Percentiles rank a stretch among this genome's conserved stretches.
These are phyloP conservation scores for Panopea generosa DNA, from an alignment of 2,888 invertebrate species.

Conservation along the genomic window DNA sequence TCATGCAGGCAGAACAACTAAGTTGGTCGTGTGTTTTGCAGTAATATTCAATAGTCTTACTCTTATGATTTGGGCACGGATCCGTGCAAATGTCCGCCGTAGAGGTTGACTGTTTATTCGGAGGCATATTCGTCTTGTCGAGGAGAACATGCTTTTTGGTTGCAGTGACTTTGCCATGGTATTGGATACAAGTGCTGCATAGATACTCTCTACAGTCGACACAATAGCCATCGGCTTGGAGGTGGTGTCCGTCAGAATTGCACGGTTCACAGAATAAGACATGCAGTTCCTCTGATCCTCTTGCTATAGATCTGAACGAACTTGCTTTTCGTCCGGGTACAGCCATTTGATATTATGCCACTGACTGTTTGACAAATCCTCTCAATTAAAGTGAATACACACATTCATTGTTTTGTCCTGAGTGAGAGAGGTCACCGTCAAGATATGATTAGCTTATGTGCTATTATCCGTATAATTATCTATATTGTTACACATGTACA, in stretches of 20 bases:
- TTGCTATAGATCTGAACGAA: too few relatives aligned
- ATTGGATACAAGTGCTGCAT: neutral
- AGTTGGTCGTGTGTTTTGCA: constrained; percentile 16
- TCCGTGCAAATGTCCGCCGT: constrained; percentile 7
- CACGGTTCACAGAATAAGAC: constrained; percentile 1
- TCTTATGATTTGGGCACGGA: neutral
- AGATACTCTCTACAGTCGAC: neutral
- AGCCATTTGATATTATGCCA: too few relatives aligned
- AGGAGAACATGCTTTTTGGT: neutral
- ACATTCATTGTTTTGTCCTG: too few relatives aligned
- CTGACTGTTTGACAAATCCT: too few relatives aligned
- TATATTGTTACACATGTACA: too few relatives aligned
- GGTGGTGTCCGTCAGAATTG: neutral
- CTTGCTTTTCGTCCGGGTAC: too few relatives aligned
- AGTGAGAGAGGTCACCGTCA: too few relatives aligned
- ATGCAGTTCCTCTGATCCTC: too few relatives aligned
- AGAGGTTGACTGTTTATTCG: neutral
- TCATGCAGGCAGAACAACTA: constrained; percentile 16
- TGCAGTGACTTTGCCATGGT: neutral
- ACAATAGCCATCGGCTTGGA: constrained; percentile 4
- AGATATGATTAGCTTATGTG: too few relatives aligned
- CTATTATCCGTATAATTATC: too few relatives aligned
- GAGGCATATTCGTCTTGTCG: neutral
- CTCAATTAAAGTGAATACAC: too few relatives aligned
- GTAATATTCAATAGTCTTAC: constrained; percentile 14